phyloP scores from a whole-genome alignment of 2,888 invertebrate species.

The Metallyticus violacea region DNA sequence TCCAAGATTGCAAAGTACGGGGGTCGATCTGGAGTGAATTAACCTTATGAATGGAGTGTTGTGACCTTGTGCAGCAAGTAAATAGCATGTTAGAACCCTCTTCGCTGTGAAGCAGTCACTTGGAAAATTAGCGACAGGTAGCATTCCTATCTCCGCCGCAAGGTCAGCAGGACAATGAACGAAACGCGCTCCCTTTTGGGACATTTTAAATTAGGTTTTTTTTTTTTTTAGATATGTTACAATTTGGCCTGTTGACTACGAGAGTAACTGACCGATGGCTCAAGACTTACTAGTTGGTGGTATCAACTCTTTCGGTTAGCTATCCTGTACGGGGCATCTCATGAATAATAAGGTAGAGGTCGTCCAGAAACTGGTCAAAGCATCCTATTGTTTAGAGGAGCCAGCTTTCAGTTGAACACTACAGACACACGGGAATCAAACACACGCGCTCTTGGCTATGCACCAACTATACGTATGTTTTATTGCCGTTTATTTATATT shows the following conservation, averaged over 20 bases:
- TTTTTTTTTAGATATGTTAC: too few species aligned
- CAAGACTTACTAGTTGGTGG: too few species aligned
- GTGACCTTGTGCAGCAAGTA: background rate
- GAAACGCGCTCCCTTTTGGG: background rate
- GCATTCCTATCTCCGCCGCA: background rate
- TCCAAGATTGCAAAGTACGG: background rate
- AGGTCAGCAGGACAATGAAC: background rate
- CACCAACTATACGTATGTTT: background rate
- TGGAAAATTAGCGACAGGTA: background rate
- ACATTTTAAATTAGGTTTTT: too few species aligned
- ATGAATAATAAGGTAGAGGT: background rate
- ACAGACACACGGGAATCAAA: background rate
- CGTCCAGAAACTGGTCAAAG: background rate
- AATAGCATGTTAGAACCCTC: background rate
- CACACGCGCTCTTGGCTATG: background rate
- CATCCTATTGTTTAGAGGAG: background rate
- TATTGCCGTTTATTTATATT: background rate
- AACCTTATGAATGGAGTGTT: background rate
- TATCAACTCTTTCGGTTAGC: too few species aligned
- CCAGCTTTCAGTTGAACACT: background rate
- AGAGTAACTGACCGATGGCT: too few species aligned
- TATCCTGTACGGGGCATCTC: background rate
- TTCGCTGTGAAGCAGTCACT: too few species aligned
- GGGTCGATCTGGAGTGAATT: background rate
- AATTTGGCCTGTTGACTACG: too few species aligned